Percentiles rank a stretch among this genome's conserved stretches.
Conservation (phyloP, 2,888 invertebrate genomes). For the Petrolisthes cinctipes region DNA sequence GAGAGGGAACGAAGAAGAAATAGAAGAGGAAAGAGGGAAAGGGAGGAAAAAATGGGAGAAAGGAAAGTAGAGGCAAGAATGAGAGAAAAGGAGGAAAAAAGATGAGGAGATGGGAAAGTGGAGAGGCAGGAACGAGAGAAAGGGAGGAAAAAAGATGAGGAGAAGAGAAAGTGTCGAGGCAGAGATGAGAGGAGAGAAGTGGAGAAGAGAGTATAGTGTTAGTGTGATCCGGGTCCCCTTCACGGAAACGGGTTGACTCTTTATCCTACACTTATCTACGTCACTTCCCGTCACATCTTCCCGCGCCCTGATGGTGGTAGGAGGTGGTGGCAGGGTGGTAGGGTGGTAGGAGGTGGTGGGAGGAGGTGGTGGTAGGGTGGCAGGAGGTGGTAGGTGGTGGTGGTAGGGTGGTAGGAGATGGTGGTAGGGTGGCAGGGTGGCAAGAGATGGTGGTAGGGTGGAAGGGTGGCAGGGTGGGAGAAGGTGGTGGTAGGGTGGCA, state of each 20-base stretch:
- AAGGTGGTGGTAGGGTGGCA: too few species aligned
- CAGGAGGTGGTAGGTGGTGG: too few species aligned
- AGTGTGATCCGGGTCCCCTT: not conserved
- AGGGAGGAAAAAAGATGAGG: not conserved
- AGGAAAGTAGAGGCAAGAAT: not conserved
- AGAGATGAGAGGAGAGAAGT: not conserved
- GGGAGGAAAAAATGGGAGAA: not conserved
- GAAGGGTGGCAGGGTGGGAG: too few species aligned
- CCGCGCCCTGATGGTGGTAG: not conserved
- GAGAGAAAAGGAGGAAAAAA: not conserved
- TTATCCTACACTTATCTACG: conserved; percentile 13
- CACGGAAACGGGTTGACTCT: not conserved
- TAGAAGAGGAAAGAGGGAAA: not conserved
- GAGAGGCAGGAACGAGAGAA: not conserved
- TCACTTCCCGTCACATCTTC: not conserved
- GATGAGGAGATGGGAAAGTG: not conserved
- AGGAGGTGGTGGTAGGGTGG: not conserved
- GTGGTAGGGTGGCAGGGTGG: too few species aligned
- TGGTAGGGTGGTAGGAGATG: too few species aligned
- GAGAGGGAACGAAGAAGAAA: not conserved
- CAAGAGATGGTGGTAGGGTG: too few species aligned
- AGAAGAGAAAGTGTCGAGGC: not conserved
- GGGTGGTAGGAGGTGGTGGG: not conserved
- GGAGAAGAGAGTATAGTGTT: not conserved
- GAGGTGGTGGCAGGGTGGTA: not conserved